Percentiles rank a stretch among this genome's conserved stretches.
Conservation (phyloP, 2,888 invertebrate genomes). For the Phymatocera aterrima region DNA sequence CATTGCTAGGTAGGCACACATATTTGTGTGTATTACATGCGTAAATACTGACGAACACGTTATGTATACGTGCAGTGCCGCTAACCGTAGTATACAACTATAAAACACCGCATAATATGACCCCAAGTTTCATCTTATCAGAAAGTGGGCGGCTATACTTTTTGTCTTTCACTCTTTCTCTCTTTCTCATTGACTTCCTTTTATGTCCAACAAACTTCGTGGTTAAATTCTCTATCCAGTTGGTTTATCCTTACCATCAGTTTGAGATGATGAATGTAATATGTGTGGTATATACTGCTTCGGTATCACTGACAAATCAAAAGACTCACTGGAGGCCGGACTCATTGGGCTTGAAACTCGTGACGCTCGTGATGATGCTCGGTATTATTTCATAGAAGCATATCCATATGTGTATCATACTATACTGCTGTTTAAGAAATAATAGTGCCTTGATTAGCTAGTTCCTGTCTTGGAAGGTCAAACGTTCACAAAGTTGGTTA, state of each 20-base stretch:
- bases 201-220: too few relatives aligned
- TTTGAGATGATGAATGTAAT: too few relatives aligned
- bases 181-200: too few relatives aligned
- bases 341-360: background rate
- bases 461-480: constrained; percentile 8
- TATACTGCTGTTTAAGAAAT: background rate
- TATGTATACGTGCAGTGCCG: background rate
- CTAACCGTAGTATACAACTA: background rate
- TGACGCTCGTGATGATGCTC: background rate
- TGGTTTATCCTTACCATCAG: too few relatives aligned
- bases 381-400: constrained; percentile 15
- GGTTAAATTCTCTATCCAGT: too few relatives aligned
- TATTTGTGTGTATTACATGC: background rate
- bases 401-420: background rate
- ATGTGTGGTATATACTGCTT: background rate
- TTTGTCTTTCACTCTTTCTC: too few relatives aligned
- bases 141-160: too few relatives aligned
- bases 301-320: background rate
- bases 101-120: background rate
- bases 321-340: background rate
- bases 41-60: background rate
- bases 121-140: background rate
- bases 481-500: constrained; percentile 5
- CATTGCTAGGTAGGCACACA: background rate
- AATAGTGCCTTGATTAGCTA: background rate